Base-by-base conservation (phyloP, 2,113 vertebrate species). In the Columba livia region DNA sequence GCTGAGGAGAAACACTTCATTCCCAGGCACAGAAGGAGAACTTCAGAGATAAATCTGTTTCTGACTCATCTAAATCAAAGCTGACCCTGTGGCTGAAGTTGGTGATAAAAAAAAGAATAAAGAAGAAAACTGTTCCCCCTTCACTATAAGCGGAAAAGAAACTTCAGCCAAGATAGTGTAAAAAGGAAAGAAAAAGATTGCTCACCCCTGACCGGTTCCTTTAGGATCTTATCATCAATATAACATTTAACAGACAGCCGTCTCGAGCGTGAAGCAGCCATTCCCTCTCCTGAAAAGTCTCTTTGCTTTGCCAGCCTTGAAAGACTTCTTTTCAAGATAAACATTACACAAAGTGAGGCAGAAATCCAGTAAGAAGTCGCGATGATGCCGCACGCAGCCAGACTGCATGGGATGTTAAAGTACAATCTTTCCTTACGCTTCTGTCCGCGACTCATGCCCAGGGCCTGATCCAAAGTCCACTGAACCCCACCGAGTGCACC, bases 1-100 rank as follows among this genome's bases (percentile, higher is more conserved):
- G 80, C 89, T 48, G 89, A 95, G 67, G 50, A 70, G 66, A 82
- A 93, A 58, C 47, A 58, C 78, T 94, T 88, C 78, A 77, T 89
- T 96, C 84, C 83, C 90, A 96, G 90, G 86, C 89, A 79, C 28
- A 77, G 79, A 90, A 86, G 77, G 80, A 95, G 72, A 86, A 84
- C 85, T 92, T 81, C 88, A 84, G 86, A 96, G 87, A 95, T 95
- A 95, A 94, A 91, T 88, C 78, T 48, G 66, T 88, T 93, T 85
- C 90, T 96, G 94, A 87, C 78, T 96, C 90, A 85, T 84, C 1
- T 50, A 82, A 94, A 96, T 95, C 85, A 96, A 96, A 97, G 93
- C 94, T 95, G 95, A 94, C 90, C 78, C 83, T 44, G 61, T 81
- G 77, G 79, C 26, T 93, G 75, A 95, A 96, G 82, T 8, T 57